Conservation (phyloP, 2,113 vertebrate species). For the Bos taurus region DNA sequence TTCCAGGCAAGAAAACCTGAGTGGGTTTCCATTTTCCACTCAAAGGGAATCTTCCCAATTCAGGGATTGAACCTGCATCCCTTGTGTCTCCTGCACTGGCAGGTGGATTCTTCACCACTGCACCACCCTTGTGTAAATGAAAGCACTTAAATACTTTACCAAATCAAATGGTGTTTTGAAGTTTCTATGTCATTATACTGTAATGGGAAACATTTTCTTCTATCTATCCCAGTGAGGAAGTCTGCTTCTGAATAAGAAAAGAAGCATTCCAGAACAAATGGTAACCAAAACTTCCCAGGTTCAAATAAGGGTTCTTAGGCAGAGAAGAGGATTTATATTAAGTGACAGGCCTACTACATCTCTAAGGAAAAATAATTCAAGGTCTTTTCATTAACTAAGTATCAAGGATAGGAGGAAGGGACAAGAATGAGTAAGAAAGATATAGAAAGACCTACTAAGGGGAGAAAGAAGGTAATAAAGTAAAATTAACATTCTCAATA, state of each 20-base stretch:
- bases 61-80: neutral
- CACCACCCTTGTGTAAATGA: neutral
- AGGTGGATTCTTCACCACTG: neutral
- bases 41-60: neutral
- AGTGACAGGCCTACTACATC: neutral
- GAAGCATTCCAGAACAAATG: neutral
- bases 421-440: neutral
- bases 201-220: neutral
- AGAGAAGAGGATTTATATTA: neutral
- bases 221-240: neutral
- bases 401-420: neutral
- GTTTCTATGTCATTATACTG: neutral
- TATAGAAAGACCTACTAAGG: neutral
- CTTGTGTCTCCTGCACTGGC: neutral
- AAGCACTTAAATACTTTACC: neutral
- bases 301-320: neutral
- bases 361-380: neutral
- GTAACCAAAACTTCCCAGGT: neutral
- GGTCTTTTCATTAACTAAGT: neutral
- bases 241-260: neutral
- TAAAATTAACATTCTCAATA: constrained; percentile 11
- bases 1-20: neutral
- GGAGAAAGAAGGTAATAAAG: neutral
- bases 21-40: neutral
- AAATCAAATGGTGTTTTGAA: neutral